Evolutionary conservation across 2,888 invertebrate genomes (phyloP), one percentile per base, ranked within the genome.

Genomic region (Sesia bembeciformis): DNA sequence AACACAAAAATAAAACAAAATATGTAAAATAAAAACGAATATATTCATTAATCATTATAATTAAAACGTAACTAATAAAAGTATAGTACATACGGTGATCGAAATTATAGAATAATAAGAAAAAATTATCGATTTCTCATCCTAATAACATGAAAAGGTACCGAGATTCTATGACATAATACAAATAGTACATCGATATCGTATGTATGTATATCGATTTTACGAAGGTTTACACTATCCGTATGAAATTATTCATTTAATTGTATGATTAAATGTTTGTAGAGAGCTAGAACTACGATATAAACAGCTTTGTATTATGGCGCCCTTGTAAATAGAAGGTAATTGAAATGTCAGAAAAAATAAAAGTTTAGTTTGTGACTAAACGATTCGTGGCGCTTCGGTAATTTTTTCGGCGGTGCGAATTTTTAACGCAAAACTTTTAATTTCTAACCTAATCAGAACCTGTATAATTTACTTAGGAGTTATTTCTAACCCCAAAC

Each of bases 381-480:
- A 68, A 67, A 68, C 64, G 63, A 67, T 74, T 84, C 83, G 82
- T 77, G 75, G 73, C 76, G 76, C 71, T 64, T 74, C 79, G 78
- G 78, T 72, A 71, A 62, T 8, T 51, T 70, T 72, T 69, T 73
- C 74, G 83, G 77, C 81, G 77, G 80, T 78, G 80, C 76, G 76
- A 75, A 72, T 74, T 72, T 74, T 68, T 69, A 74, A 76, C 76
- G 72, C 74, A 70, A 68, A 73, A 67, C 57, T 61, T 60, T 61
- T 65, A 70, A 68, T 78, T 83, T 86, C 87, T 87, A 84, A 84
- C 87, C 86, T 87, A 90, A 90, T 90, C 90, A 90, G 87, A 90
- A 90, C 90, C 90, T 86, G 88, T 87, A 79, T 84, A 90, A 90
- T 90, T 90, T 90, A 90, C 89, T 84, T 68, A 82, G 79, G 81